Percentiles rank a stretch among this genome's conserved stretches.
Evolutionary conservation across 2,888 invertebrate species (phyloP).

Genomic region (Elegia similella): DNA sequence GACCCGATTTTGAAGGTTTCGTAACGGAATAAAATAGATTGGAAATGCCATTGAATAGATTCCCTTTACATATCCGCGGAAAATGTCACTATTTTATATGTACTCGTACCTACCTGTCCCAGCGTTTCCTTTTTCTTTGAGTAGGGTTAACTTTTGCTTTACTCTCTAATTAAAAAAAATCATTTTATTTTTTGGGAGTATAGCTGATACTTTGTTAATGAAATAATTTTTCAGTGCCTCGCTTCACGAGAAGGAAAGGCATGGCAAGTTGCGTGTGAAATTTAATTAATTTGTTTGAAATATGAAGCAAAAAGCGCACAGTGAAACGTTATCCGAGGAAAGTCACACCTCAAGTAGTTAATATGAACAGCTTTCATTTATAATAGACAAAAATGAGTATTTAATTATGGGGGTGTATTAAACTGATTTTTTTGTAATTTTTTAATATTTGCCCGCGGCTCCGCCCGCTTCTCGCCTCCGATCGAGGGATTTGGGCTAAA

Average conservation of each 20-base stretch:
- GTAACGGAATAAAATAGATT: neutral
- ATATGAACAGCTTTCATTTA: neutral
- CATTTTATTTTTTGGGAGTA: neutral
- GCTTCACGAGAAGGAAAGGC: neutral
- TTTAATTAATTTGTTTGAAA: neutral
- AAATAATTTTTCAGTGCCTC: neutral
- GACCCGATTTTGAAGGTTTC: constrained; percentile 11
- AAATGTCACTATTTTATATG: constrained; percentile 1
- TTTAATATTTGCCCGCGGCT: too few relatives aligned
- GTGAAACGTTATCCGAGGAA: neutral
- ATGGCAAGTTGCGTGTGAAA: neutral
- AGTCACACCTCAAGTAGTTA: neutral
- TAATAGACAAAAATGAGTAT: too few relatives aligned
- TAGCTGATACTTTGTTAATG: neutral
- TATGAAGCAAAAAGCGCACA: neutral
- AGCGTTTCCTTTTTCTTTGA: neutral
- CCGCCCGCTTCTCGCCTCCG: too few relatives aligned
- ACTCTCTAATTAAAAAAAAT: neutral
- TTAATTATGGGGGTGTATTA: too few relatives aligned
- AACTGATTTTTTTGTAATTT: too few relatives aligned
- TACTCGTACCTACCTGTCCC: constrained; percentile 8
- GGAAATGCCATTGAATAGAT: neutral
- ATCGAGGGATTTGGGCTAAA: too few relatives aligned
- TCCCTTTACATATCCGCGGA: neutral
- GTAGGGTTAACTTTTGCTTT: constrained; percentile 7